phyloP scores from a whole-genome alignment of 1,140 invertebrate species.

The Thaumatotibia leucotreta region DNA sequence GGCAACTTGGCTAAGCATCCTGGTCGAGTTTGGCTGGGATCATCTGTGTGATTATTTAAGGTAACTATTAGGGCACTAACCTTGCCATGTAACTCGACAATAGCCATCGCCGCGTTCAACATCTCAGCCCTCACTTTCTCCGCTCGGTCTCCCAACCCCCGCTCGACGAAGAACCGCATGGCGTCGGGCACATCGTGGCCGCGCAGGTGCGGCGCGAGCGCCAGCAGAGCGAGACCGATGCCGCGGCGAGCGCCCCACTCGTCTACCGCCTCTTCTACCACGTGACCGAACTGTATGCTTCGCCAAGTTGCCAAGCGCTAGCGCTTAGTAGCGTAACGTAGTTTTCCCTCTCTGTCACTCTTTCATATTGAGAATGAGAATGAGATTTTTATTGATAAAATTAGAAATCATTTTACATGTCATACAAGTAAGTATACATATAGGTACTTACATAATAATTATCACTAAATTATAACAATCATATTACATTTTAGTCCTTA shows the following conservation, averaged over 20 bases:
- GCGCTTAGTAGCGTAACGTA: too few relatives aligned
- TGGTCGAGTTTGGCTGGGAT: too few relatives aligned
- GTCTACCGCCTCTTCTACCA: constrained; percentile 90
- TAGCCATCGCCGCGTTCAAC: constrained; percentile 93
- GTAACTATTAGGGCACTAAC: constrained; percentile 72
- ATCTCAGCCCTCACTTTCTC: constrained; percentile 91
- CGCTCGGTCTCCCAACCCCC: constrained; percentile 91
- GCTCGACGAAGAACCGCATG: constrained; percentile 91
- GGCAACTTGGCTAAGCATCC: too few relatives aligned
- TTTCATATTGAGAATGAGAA: too few relatives aligned
- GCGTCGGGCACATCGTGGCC: constrained; percentile 82
- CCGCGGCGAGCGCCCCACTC: constrained; percentile 93
- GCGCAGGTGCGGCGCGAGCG: constrained; percentile 83
- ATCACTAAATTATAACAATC: too few relatives aligned
- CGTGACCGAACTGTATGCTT: constrained; percentile 95
- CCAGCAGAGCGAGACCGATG: constrained; percentile 87
- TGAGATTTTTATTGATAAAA: too few relatives aligned
- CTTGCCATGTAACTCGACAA: constrained; percentile 95
- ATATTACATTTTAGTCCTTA: too few relatives aligned
- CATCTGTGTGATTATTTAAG: neutral
- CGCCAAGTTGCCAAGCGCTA: too few relatives aligned
- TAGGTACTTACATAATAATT: too few relatives aligned
- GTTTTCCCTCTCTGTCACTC: too few relatives aligned
- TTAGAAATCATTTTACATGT: too few relatives aligned
- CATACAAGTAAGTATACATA: too few relatives aligned